Evolutionary conservation across 2,797 vertebrate species (phyloP).

Genomic region (Pangasius mekongensis): DNA sequence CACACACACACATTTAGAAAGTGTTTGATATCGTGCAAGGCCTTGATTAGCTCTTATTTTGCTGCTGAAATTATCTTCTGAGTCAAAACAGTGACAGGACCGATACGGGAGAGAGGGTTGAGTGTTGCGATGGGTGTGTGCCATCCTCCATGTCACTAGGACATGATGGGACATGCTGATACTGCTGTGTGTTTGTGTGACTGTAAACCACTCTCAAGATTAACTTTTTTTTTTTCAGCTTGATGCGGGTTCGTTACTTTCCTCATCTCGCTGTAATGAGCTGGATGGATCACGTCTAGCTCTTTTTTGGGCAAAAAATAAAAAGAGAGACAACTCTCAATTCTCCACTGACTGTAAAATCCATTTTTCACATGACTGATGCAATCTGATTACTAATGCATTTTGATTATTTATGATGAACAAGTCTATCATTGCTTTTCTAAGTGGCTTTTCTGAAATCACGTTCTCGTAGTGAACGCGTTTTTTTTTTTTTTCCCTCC

Average conservation of each 20-base stretch:
- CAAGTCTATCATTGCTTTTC: not conserved
- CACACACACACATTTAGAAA: conserved; percentile 8
- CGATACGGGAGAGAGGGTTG: conserved; percentile 1
- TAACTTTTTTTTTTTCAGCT: conserved; percentile 7
- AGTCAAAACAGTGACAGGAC: conserved; percentile 62
- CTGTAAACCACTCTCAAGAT: not conserved
- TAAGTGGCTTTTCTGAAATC: conserved; percentile 13
- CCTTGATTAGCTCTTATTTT: conserved; percentile 65
- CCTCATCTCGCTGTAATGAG: conserved; percentile 19
- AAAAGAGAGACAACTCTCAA: not conserved
- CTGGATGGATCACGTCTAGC: not conserved
- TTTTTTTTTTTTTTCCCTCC: not conserved
- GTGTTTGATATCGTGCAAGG: conserved; percentile 51
- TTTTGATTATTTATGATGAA: conserved; percentile 16
- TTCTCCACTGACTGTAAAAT: not conserved
- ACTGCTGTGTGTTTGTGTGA: conserved; percentile 11
- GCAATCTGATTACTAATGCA: conserved; percentile 24
- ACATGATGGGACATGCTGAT: conserved; percentile 43
- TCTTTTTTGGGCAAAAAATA: not conserved
- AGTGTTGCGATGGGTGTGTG: conserved; percentile 35
- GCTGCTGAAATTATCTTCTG: conserved; percentile 38
- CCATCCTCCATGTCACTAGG: conserved; percentile 24
- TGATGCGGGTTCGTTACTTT: conserved; percentile 20
- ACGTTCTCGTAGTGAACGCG: not conserved
- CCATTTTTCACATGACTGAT: conserved; percentile 26